phyloP scores from a whole-genome alignment of 1,140 invertebrate genomes.

The Formica selysi region DNA sequence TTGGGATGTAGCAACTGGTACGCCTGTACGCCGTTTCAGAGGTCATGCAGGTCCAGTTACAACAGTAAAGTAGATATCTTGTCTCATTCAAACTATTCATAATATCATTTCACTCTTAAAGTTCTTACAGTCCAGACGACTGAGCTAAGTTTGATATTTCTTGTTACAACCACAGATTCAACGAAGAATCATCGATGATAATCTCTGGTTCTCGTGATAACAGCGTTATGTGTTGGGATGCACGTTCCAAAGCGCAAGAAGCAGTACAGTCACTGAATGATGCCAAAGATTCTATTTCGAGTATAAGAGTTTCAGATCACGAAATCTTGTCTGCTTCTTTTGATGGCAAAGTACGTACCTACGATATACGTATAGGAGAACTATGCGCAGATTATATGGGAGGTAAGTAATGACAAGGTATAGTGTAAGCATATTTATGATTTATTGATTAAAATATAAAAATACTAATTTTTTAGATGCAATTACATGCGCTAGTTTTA shows the following conservation, averaged over 20 bases:
- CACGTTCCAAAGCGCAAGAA: constrained; percentile 90
- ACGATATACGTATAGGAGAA: constrained; percentile 95
- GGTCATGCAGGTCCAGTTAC: constrained; percentile 96
- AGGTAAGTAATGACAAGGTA: constrained; percentile 85
- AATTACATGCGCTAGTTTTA: constrained; percentile 92
- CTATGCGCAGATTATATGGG: constrained; percentile 95
- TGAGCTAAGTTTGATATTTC: constrained; percentile 5
- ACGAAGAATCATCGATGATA: constrained; percentile 96
- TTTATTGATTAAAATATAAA: constrained; percentile 10
- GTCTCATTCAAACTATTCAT: background rate
- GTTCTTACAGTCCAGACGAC: background rate
- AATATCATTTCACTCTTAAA: background rate
- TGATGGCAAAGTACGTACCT: constrained; percentile 95
- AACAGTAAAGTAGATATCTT: constrained; percentile 88
- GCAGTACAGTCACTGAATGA: constrained; percentile 95
- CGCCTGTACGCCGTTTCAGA: constrained; percentile 93
- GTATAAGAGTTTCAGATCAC: constrained; percentile 94
- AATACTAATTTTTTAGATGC: constrained; percentile 87
- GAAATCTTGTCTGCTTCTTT: constrained; percentile 96
- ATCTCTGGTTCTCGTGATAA: constrained; percentile 97
- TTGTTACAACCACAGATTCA: constrained; percentile 88
- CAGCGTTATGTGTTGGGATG: constrained; percentile 96
- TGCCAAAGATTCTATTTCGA: constrained; percentile 97
- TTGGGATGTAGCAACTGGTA: constrained; percentile 96
- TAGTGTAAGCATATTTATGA: background rate